Evolutionary conservation across 1,140 invertebrate species (phyloP).

Genomic region (Trichoplusia ni): DNA sequence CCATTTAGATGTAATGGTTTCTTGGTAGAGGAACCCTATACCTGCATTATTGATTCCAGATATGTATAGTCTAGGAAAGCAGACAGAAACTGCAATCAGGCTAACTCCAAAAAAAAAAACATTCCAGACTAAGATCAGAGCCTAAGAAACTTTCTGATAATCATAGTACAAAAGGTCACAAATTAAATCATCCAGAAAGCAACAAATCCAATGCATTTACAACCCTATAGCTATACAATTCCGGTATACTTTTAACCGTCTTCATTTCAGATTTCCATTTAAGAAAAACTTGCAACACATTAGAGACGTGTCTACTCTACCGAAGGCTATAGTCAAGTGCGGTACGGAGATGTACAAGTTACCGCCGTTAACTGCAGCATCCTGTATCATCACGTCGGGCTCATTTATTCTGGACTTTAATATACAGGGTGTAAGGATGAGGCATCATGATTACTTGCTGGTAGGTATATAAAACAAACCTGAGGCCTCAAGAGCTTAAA

Average conservation of each 20-base stretch:
- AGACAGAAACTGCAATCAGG: no score
- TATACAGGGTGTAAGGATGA: slow-evolving; percentile 68
- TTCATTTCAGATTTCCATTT: slow-evolving; percentile 63
- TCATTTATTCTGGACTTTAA: slow-evolving; percentile 78
- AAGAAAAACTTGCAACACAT: slow-evolving; percentile 70
- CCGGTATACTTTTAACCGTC: background rate
- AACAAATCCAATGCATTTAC: no score
- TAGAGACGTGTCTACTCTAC: slow-evolving; percentile 63
- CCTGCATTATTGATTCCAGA: background rate
- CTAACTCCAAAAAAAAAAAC: no score
- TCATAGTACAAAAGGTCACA: no score
- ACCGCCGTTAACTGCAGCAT: slow-evolving; percentile 67
- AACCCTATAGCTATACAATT: no score
- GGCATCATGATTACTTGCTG: slow-evolving; percentile 69
- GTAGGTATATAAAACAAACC: slow-evolving; percentile 40
- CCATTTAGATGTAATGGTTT: no score
- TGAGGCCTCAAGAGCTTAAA: no score
- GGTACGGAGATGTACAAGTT: slow-evolving; percentile 71
- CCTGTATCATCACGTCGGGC: slow-evolving; percentile 72
- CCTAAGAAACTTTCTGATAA: no score
- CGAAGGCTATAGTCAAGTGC: slow-evolving; percentile 75
- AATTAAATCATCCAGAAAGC: no score
- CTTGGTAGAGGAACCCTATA: no score
- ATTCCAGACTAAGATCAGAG: no score
- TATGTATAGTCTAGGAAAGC: background rate